phyloP scores from a whole-genome alignment of 2,888 invertebrate species.

The Polia nebulosa region DNA sequence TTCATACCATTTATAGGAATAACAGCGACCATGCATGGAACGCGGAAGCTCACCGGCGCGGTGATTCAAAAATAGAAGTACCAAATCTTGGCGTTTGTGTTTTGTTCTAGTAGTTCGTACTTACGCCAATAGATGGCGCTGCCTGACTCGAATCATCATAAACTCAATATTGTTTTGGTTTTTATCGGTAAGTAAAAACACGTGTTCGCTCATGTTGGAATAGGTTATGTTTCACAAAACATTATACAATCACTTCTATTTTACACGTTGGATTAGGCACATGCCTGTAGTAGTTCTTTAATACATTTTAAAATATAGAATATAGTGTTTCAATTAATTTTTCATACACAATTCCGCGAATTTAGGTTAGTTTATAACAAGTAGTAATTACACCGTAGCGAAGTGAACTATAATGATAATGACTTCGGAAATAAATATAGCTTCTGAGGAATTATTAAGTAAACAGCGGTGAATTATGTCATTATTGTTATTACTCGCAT shows the following conservation, averaged over 20 bases:
- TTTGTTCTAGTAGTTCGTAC: conserved; percentile 12
- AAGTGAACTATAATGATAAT: conserved; percentile 32
- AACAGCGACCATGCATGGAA: neutral
- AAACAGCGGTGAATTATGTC: conserved; percentile 31
- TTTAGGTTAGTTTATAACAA: conserved; percentile 13
- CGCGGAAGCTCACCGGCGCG: conserved; percentile 28
- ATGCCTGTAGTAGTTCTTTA: neutral
- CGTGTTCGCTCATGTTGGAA: conserved; percentile 22
- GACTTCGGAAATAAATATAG: conserved; percentile 25
- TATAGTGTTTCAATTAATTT: neutral
- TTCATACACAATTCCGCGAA: conserved; percentile 7
- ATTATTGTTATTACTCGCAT: conserved; percentile 25
- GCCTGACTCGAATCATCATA: neutral
- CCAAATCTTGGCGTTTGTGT: conserved; percentile 11
- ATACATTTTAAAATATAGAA: neutral
- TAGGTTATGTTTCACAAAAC: conserved; percentile 24
- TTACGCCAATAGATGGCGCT: conserved; percentile 51
- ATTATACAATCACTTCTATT: neutral
- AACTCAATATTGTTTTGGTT: conserved; percentile 33
- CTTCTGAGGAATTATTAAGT: conserved; percentile 11
- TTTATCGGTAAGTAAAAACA: conserved; percentile 20
- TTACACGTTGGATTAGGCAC: neutral
- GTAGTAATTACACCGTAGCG: conserved; percentile 15
- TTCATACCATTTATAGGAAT: neutral
- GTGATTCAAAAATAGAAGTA: conserved; percentile 34